phyloP scores from a whole-genome alignment of 2,888 invertebrate species.

The Cataglyphis cursor region DNA sequence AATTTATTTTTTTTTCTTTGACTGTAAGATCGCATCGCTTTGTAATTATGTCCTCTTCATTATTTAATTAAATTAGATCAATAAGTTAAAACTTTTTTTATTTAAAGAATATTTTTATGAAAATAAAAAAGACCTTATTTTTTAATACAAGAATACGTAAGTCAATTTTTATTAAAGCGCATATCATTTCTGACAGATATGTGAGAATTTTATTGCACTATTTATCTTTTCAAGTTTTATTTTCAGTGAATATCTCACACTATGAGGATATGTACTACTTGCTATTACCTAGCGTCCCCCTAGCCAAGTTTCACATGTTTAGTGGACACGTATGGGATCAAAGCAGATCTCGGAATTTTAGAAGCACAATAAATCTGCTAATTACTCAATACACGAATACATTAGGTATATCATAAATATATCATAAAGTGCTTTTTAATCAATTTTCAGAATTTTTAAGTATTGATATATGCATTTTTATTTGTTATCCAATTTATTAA shows the following conservation, averaged over 20 bases:
- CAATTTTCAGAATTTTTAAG: neutral
- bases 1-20: neutral
- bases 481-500: neutral
- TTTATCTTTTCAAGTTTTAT: constrained; percentile 70
- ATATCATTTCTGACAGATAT: neutral
- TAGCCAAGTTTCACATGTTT: constrained; percentile 86
- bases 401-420: constrained; percentile 84
- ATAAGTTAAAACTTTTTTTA: neutral
- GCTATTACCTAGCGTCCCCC: constrained; percentile 86
- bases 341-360: constrained; percentile 86
- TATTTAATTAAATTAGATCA: neutral
- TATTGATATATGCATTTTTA: neutral
- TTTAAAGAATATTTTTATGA: neutral
- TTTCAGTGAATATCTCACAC: constrained; percentile 86
- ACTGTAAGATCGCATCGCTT: neutral
- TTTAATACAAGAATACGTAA: neutral
- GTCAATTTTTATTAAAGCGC: neutral
- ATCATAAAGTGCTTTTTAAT: neutral
- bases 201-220: constrained; percentile 47
- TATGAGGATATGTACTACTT: constrained; percentile 87
- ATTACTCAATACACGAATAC: constrained; percentile 86
- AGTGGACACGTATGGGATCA: constrained; percentile 87
- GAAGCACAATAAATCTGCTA: constrained; percentile 85
- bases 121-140: neutral
- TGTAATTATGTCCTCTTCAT: neutral